Conservation (phyloP, 2,113 vertebrate species). For the Tachycineta bicolor region DNA sequence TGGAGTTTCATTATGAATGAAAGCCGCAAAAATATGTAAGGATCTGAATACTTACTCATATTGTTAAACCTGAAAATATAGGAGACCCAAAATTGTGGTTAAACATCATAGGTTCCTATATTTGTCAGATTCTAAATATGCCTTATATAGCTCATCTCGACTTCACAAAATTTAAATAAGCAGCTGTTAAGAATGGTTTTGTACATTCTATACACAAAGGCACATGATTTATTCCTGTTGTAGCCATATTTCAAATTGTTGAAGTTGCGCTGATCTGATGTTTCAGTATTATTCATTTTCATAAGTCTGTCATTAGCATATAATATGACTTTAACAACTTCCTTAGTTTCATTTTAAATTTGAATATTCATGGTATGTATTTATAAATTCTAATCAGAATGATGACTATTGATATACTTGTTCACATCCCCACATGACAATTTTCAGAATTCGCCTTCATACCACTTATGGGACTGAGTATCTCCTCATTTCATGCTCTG, state of each 20-base stretch:
- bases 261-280: neutral
- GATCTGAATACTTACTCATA: neutral
- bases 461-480: neutral
- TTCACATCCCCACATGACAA: neutral
- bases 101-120: neutral
- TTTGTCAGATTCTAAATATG: conserved; percentile 8
- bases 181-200: conserved; percentile 32
- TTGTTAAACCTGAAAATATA: neutral
- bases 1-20: neutral
- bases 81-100: neutral
- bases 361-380: neutral
- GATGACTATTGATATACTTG: neutral
- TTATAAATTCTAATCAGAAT: neutral
- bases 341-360: conserved; percentile 10
- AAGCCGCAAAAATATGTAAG: neutral
- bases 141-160: neutral
- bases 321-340: conserved; percentile 26
- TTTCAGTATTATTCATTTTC: conserved; percentile 20
- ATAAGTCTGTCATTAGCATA: neutral
- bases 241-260: conserved; percentile 14
- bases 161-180: conserved; percentile 26
- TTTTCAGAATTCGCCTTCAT: neutral
- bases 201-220: conserved; percentile 22
- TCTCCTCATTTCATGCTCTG: neutral
- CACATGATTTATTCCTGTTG: conserved; percentile 28